These are phyloP conservation scores for Rhinichthys osculus DNA, from an alignment of 2,797 vertebrate genomes.

Conservation along the genomic window DNA sequence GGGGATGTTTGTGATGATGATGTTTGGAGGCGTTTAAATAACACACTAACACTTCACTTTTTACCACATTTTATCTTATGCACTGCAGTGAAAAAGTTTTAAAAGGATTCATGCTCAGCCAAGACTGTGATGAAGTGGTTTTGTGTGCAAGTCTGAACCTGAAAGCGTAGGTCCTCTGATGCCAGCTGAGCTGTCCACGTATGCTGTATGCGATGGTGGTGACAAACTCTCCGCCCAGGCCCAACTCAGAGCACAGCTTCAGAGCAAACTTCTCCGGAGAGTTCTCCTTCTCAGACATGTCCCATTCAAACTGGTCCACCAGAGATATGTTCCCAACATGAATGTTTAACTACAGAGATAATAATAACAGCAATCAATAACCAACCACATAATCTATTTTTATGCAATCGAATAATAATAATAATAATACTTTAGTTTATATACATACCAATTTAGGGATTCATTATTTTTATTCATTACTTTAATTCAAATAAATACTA, in stretches of 20 bases:
- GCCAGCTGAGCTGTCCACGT: slow-evolving; percentile 97
- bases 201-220: slow-evolving; percentile 99
- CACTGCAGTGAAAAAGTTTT: background rate
- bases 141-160: slow-evolving; percentile 76
- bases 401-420: background rate
- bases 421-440: background rate
- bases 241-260: slow-evolving; percentile 96
- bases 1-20: background rate
- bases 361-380: background rate
- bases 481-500: background rate
- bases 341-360: slow-evolving; percentile 87
- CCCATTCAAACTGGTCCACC: slow-evolving; percentile 99
- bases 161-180: slow-evolving; percentile 98
- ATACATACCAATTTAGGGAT: background rate
- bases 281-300: slow-evolving; percentile 98
- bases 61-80: background rate
- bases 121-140: background rate
- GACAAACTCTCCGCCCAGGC: slow-evolving; percentile 95
- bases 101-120: background rate
- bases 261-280: slow-evolving; percentile 96
- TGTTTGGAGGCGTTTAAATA: background rate
- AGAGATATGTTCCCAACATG: slow-evolving; percentile 98
- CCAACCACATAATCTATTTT: background rate
- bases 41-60: background rate
- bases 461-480: background rate